These are phyloP conservation scores for Drosophila meridiana DNA, from an alignment of 2,888 invertebrate genomes.

Conservation along the genomic window DNA sequence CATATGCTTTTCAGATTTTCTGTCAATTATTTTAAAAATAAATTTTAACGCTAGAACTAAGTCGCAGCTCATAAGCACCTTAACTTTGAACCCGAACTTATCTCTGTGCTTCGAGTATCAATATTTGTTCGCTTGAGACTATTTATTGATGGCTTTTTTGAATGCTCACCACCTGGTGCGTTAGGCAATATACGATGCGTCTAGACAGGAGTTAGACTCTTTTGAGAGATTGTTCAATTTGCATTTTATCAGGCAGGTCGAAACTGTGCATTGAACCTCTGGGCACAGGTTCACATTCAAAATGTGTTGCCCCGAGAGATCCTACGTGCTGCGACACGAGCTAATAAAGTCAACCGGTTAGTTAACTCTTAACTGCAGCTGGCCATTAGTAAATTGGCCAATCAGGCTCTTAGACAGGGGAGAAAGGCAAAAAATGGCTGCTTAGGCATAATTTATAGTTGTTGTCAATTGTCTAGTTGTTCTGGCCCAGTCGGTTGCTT, in stretches of 20 bases:
- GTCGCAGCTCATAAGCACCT: slow-evolving; percentile 6
- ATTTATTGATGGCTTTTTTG: slow-evolving; percentile 41
- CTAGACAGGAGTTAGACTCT: slow-evolving; percentile 67
- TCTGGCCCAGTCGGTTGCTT: slow-evolving; percentile 4
- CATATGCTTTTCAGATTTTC: not conserved
- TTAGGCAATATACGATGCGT: slow-evolving; percentile 42
- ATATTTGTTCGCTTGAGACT: slow-evolving; percentile 20
- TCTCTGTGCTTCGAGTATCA: slow-evolving; percentile 18
- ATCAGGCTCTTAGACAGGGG: slow-evolving; percentile 37
- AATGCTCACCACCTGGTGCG: slow-evolving; percentile 64
- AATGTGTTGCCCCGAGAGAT: slow-evolving; percentile 11
- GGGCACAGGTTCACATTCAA: slow-evolving; percentile 34
- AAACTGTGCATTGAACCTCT: slow-evolving; percentile 61
- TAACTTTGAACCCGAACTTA: not conserved
- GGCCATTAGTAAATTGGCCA: slow-evolving; percentile 42
- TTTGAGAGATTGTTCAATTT: slow-evolving; percentile 51
- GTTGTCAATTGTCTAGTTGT: slow-evolving; percentile 47
- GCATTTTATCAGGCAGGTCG: slow-evolving; percentile 51
- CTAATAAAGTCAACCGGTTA: not conserved
- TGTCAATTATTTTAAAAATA: not conserved
- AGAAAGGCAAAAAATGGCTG: not conserved
- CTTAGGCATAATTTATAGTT: slow-evolving; percentile 73
- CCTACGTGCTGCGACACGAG: not conserved
- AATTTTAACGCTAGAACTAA: slow-evolving; percentile 1
- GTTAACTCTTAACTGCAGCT: slow-evolving; percentile 20